Percentiles rank a stretch among this genome's conserved stretches.
Evolutionary conservation across 2,113 vertebrate genomes (phyloP).

Genomic region (Agapornis roseicollis): DNA sequence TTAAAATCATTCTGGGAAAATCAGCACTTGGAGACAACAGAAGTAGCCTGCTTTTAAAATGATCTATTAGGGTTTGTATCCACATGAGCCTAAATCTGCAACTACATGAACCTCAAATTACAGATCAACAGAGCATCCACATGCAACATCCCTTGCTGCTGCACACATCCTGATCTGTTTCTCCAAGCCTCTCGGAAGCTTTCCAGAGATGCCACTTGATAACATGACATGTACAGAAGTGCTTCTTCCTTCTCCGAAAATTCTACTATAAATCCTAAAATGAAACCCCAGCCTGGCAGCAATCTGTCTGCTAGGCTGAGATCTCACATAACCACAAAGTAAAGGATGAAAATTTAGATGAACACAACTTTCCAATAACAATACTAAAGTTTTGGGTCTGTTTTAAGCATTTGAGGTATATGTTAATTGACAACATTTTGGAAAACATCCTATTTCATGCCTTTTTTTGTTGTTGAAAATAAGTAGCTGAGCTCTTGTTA

Average conservation of each 20-base stretch:
- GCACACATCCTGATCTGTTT: background rate
- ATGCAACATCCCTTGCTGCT: rapidly evolving
- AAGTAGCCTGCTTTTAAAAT: background rate
- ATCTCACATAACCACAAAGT: background rate
- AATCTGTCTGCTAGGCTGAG: background rate
- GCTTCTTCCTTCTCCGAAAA: background rate
- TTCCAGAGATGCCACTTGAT: background rate
- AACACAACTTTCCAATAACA: background rate
- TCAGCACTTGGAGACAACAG: background rate
- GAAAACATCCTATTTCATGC: background rate
- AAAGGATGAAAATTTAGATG: background rate
- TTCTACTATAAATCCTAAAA: background rate
- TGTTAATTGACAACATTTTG: background rate
- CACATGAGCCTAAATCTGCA: rapidly evolving
- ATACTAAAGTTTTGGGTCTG: background rate
- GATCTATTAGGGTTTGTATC: background rate
- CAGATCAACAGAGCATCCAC: background rate
- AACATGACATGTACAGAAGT: background rate
- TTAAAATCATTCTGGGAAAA: background rate
- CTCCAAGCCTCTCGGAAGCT: background rate
- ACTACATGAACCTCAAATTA: background rate
- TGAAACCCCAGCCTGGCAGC: background rate
- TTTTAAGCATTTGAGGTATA: background rate
- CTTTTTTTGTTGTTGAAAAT: background rate
- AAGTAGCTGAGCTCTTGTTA: background rate